Evolutionary conservation across 2,888 invertebrate species (phyloP), one percentile per base, ranked within the genome.

Genomic region (Anthrax anthrax): DNA sequence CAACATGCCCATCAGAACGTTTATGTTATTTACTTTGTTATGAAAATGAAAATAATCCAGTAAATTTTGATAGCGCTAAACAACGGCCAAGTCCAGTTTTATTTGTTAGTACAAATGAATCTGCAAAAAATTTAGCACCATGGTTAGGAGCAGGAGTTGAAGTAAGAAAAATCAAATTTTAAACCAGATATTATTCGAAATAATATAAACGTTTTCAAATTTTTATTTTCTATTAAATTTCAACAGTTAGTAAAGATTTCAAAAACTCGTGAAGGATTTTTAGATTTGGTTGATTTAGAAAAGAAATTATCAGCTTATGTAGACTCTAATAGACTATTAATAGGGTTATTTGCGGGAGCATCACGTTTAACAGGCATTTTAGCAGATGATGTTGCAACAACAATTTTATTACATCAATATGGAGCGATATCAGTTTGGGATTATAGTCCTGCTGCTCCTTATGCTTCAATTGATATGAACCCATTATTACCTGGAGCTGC

Each of bases 311-410:
- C 78, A 60, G 72, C 77, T 54, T 74, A 79, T 56, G 72, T 77
- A 17, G 71, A 72, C 18, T 70, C 72, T 14, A 78, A 78, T n/a
- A 70, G 77, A 48, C 74, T 76, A 57, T 69, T 91, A 66, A 80
- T 91, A 43, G 91, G 90, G 0, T 84, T 85, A 64, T 90, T 92
- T 65, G 79, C 83, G 19, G 87, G 86, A 0, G 87, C 86, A 2
- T 89, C 89, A 18, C 88, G 87, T 60, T 76, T 90, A n/a, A 89
- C 90, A 1, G 92, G 92, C 9, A 80, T 86, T n/a, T 60, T 90
- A 34, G 78, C 81, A 38, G 88, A 90, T 67, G 87, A 88, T 57
- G 78, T 87, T 3, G 80, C 81, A 0, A 81, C 91, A 10, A 88
- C 89, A 0, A 69, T 82, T 16, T 70, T 88, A 5, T 72, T 91